Base-by-base conservation (phyloP, 2,888 invertebrate species). In the Drosophila cyrtoloma region DNA sequence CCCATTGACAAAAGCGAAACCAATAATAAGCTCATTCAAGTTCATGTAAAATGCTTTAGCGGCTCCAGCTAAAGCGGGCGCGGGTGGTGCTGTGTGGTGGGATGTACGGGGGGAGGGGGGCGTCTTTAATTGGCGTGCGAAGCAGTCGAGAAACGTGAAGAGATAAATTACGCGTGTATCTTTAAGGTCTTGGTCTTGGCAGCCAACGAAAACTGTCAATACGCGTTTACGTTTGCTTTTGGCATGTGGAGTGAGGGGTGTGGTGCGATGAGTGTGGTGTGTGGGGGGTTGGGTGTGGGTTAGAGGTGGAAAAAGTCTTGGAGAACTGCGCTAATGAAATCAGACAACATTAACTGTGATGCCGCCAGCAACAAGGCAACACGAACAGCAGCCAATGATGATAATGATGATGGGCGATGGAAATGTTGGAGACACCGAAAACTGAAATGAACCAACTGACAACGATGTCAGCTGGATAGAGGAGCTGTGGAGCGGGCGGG, bases 21-120 rank as follows among this genome's bases (percentile, higher is more conserved):
- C 86, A 82, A 85, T 88, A 85, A 88, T 90, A 85, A 85, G 84
- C 89, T 81, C 85, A 78, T 90, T 85, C 89, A 85, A 88, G 85
- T 90, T 90, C 90, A 90, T 85, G 90, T 85, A 86, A 85, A 85
- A 85, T 71, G 78, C 78, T 67, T 60, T 44, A 82, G 59, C 63
- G 44, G 57, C 61, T 56, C 22, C 47, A 16, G 39, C 12, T 5
- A 26, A 22, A 22, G 16, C 16, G 22, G 16, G 28, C 1, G 9
- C 9, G 2, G 37, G 22, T 4, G 32, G 0, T 12, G 35, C 26
- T 28, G 10, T 9, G 4, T 12, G 12, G 4, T 3, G 42, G 0
- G 10, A 12, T 30, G 14, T 42, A 2, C 0, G 16, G 50, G 16
- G 14, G 51, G 2, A 47, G 6, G 26, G 55, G 14, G 62, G 62